Percentiles rank a stretch among this genome's conserved stretches.
Evolutionary conservation across 2,113 vertebrate genomes (phyloP).

Genomic region (Alces alces): DNA sequence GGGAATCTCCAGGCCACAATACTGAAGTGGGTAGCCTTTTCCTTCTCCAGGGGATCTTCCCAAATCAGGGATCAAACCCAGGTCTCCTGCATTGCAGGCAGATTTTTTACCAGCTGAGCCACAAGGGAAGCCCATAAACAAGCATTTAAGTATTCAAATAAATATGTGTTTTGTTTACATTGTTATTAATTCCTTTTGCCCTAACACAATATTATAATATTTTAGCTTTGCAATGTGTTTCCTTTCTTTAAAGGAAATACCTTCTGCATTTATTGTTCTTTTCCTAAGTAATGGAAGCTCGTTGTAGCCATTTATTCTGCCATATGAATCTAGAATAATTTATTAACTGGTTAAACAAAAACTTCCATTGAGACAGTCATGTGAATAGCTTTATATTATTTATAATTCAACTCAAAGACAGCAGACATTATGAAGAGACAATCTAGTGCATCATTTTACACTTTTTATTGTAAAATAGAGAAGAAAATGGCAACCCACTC

Average conservation of each 20-base stretch:
- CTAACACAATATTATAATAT: neutral
- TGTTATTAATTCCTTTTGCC: neutral
- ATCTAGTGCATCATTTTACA: neutral
- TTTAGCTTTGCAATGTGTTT: neutral
- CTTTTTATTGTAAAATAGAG: neutral
- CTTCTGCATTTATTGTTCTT: neutral
- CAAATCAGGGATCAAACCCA: neutral
- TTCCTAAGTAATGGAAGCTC: neutral
- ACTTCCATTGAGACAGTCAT: neutral
- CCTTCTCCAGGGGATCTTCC: neutral
- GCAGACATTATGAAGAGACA: neutral
- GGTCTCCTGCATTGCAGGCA: neutral
- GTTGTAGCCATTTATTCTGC: neutral
- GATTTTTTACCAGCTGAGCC: neutral
- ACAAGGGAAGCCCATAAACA: neutral
- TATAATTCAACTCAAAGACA: slow-evolving; percentile 11
- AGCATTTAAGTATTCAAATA: neutral
- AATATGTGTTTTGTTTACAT: neutral
- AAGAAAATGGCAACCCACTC: neutral
- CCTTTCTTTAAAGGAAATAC: neutral
- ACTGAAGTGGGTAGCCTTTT: neutral
- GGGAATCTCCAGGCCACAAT: neutral
- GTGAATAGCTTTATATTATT: neutral
- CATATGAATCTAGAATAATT: neutral
- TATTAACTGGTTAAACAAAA: neutral